Conservation (phyloP, 2,888 invertebrate genomes). For the Epinotia nisella region DNA sequence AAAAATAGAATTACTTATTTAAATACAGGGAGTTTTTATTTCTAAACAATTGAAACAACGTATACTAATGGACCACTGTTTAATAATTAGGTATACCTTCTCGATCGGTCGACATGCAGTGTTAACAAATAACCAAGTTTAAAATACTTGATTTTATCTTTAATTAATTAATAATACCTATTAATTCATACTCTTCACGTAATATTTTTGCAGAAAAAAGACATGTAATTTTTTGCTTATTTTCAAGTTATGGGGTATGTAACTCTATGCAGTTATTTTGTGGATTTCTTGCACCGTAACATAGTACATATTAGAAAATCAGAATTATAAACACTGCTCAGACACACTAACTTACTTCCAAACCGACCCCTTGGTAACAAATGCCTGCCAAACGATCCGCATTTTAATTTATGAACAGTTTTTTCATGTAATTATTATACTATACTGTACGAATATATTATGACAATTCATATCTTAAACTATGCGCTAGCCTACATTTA, state of each 20-base stretch:
- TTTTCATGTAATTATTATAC: neutral
- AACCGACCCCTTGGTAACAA: slow-evolving; percentile 10
- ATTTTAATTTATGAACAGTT: neutral
- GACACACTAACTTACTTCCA: neutral
- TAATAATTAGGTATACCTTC: slow-evolving; percentile 28
- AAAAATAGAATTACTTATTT: slow-evolving; percentile 28
- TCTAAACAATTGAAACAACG: slow-evolving; percentile 37
- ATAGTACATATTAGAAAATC: neutral
- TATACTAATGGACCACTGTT: slow-evolving; percentile 29
- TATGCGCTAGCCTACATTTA: neutral
- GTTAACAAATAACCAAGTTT: neutral
- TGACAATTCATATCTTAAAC: neutral
- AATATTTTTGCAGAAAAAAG: no score
- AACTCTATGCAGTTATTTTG: neutral
- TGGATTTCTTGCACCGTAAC: neutral
- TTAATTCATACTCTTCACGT: no score
- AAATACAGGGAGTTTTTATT: slow-evolving; percentile 21
- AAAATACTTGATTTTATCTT: neutral
- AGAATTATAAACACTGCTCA: neutral
- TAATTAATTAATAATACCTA: neutral
- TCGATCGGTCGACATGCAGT: slow-evolving; percentile 21
- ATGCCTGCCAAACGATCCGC: neutral
- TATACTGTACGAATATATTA: slow-evolving; percentile 5
- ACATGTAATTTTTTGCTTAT: neutral
- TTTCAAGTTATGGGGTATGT: neutral